A percentile compares a stretch with the other conserved stretches of the same genome.
Conservation (phyloP, 2,113 vertebrate genomes). For the Lagopus muta region DNA sequence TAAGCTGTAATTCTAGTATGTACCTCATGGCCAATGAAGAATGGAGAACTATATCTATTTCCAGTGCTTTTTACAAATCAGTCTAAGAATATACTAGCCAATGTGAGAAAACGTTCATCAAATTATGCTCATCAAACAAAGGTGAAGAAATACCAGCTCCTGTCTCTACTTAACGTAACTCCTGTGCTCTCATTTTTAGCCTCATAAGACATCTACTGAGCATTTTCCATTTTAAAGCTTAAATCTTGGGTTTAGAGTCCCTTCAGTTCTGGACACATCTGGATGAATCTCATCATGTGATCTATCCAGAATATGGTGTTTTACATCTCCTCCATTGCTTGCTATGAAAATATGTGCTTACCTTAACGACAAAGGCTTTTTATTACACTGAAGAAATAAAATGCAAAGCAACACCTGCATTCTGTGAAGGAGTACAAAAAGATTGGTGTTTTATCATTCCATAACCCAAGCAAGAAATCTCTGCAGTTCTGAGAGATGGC, state of each 20-base stretch:
- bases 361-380: background rate
- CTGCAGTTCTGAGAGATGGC: background rate
- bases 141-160: background rate
- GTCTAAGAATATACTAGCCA: background rate
- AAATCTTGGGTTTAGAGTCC: accelerated
- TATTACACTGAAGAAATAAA: background rate
- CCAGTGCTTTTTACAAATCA: background rate
- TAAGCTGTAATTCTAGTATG: background rate
- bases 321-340: background rate
- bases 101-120: background rate
- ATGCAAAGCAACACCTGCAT: background rate
- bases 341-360: background rate
- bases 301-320: background rate
- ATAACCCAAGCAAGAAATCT: background rate
- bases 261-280: background rate
- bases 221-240: background rate
- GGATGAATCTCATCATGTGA: background rate
- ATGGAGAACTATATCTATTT: background rate
- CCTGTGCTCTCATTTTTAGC: background rate
- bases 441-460: background rate
- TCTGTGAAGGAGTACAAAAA: accelerated
- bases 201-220: background rate
- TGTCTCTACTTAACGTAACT: background rate
- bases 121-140: background rate
- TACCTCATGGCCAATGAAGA: background rate